These are phyloP conservation scores for Drosophila formosana DNA, from an alignment of 2,888 invertebrate genomes.

Conservation along the genomic window DNA sequence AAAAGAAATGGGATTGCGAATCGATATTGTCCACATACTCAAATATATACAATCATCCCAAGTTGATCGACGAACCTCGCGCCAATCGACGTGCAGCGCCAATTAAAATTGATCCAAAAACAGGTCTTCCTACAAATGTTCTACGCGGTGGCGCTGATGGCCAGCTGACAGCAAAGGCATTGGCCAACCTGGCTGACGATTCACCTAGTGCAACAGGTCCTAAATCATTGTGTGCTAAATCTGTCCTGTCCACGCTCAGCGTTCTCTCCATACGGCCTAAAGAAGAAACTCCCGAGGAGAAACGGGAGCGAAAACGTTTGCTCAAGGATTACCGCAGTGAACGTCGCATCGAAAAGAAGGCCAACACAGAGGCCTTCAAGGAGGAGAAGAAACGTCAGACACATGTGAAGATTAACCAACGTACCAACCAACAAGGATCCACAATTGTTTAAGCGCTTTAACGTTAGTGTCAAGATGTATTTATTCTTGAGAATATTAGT, in stretches of 20 bases:
- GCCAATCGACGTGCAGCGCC: constrained; percentile 78
- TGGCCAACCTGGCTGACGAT: constrained; percentile 88
- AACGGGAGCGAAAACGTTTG: constrained; percentile 90
- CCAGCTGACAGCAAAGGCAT: constrained; percentile 89
- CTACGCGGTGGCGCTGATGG: constrained; percentile 87
- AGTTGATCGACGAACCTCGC: constrained; percentile 91
- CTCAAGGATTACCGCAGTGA: constrained; percentile 92
- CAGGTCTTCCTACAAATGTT: constrained; percentile 90
- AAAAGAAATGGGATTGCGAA: constrained; percentile 95
- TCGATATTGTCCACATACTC: constrained; percentile 96
- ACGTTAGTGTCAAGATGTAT: constrained; percentile 36
- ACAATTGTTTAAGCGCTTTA: constrained; percentile 85
- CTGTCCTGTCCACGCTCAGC: constrained; percentile 89
- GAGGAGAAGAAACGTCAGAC: constrained; percentile 93
- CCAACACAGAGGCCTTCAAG: constrained; percentile 92
- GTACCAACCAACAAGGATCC: constrained; percentile 90
- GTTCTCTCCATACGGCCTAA: constrained; percentile 90
- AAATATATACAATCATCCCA: constrained; percentile 96
- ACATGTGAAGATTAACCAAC: constrained; percentile 91
- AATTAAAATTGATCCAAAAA: constrained; percentile 90
- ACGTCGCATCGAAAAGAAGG: constrained; percentile 92
- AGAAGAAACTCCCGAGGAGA: constrained; percentile 92
- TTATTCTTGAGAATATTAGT: constrained; percentile 20
- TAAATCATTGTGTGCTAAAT: constrained; percentile 88
- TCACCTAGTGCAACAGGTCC: constrained; percentile 84